phyloP scores from a whole-genome alignment of 1,140 invertebrate species.

The Diabrotica undecimpunctata region DNA sequence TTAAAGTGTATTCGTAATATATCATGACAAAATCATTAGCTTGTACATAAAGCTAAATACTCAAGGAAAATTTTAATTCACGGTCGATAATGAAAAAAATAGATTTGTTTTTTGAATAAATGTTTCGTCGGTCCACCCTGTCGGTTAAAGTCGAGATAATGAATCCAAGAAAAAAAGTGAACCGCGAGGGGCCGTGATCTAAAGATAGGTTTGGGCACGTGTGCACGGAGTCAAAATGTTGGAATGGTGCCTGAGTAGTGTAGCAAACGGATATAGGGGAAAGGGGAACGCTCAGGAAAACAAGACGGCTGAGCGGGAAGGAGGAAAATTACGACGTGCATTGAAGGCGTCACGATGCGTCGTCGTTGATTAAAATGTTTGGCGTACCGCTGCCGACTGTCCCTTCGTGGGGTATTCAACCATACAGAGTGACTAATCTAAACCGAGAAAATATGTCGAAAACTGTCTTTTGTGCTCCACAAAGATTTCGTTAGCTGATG shows the following conservation, averaged over 20 bases:
- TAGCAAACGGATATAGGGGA: not conserved
- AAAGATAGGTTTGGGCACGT: conserved; percentile 20
- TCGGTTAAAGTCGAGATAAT: conserved; percentile 8
- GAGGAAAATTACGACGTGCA: conserved; percentile 6
- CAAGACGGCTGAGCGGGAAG: not conserved
- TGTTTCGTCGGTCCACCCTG: not conserved
- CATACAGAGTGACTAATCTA: not conserved
- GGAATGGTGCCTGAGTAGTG: conserved; percentile 1
- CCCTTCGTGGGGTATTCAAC: conserved; percentile 10
- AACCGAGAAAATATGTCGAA: not conserved
- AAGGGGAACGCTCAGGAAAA: not conserved
- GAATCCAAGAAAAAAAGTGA: conserved; percentile 13
- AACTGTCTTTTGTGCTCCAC: not conserved
- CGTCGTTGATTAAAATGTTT: conserved; percentile 13
- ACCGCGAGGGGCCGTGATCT: conserved; percentile 16
- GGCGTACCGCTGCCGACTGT: conserved; percentile 7
- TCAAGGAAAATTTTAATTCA: too few relatives aligned
- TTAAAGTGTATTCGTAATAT: too few relatives aligned
- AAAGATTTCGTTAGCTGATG: too few relatives aligned
- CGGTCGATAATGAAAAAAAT: too few relatives aligned
- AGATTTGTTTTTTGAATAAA: not conserved
- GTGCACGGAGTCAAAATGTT: conserved; percentile 11
- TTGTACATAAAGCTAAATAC: too few relatives aligned
- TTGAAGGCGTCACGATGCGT: conserved; percentile 11
- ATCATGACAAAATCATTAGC: too few relatives aligned